phyloP scores from a whole-genome alignment of 2,888 invertebrate genomes.

The Andrena trimmerana region DNA sequence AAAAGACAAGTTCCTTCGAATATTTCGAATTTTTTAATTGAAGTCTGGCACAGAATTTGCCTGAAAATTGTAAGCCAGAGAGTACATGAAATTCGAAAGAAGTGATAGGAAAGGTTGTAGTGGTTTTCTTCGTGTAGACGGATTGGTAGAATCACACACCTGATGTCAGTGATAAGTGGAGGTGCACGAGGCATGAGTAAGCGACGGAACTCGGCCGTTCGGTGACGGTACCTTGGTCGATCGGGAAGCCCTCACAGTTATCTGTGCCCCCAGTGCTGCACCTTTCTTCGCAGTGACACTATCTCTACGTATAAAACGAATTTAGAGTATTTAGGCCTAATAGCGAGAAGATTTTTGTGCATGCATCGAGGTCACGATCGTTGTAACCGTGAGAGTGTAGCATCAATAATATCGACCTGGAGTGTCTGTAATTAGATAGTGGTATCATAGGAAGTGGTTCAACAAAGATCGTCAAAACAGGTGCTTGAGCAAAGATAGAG shows the following conservation, averaged over 20 bases:
- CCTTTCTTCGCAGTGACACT: neutral
- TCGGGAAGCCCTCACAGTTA: slow-evolving; percentile 63
- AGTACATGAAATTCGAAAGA: neutral
- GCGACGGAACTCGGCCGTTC: slow-evolving; percentile 62
- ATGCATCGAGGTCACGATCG: neutral
- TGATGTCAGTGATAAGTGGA: slow-evolving; percentile 42
- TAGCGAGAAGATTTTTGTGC: neutral
- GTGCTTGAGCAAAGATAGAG: slow-evolving; percentile 2
- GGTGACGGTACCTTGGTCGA: slow-evolving; percentile 56
- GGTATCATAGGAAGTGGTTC: neutral
- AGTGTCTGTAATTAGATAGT: neutral
- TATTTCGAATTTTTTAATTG: too few relatives aligned
- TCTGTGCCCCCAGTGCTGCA: slow-evolving; percentile 44
- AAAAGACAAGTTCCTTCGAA: neutral
- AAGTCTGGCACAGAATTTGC: too few relatives aligned
- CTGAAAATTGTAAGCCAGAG: too few relatives aligned
- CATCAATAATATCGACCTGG: neutral
- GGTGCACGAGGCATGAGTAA: slow-evolving; percentile 23
- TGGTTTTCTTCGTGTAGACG: slow-evolving; percentile 1
- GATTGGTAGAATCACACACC: slow-evolving; percentile 22
- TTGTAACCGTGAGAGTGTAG: slow-evolving; percentile 4
- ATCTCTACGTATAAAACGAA: slow-evolving; percentile 1
- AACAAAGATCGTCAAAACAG: neutral
- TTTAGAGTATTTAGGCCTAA: neutral
- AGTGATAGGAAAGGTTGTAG: neutral